Conservation (phyloP, 2,888 invertebrate genomes). For the Glyphotaelius pellucidus region DNA sequence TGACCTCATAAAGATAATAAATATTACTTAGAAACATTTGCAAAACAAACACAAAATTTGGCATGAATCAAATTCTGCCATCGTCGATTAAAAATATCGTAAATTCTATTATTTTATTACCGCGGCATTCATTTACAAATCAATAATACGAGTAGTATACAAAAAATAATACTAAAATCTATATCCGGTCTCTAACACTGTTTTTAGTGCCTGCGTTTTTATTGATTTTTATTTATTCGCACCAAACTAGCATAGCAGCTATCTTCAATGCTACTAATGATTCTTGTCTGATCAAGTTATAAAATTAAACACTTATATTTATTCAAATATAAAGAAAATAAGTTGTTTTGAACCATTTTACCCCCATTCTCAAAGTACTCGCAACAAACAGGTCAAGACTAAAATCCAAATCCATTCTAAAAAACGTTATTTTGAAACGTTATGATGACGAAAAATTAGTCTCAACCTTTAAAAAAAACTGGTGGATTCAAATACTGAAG, state of each 20-base stretch:
- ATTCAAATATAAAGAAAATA: no score
- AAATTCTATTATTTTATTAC: constrained; percentile 13
- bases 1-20: background rate
- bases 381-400: background rate
- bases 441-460: background rate
- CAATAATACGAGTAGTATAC: background rate
- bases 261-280: background rate
- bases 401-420: no score
- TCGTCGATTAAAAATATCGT: background rate
- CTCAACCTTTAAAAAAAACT: background rate
- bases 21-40: background rate
- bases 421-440: no score
- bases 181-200: background rate
- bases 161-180: background rate
- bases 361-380: background rate
- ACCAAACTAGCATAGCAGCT: background rate
- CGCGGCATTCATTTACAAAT: background rate
- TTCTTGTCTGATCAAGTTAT: background rate
- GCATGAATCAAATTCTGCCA: constrained; percentile 6
- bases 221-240: background rate
- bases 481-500: background rate
- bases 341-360: background rate
- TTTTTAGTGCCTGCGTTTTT: background rate
- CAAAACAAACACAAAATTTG: background rate
- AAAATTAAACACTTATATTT: background rate